Evolutionary conservation across 2,797 vertebrate genomes (phyloP), one percentile per base, ranked within the genome.

Genomic region (Triplophysa yarkandensis): DNA sequence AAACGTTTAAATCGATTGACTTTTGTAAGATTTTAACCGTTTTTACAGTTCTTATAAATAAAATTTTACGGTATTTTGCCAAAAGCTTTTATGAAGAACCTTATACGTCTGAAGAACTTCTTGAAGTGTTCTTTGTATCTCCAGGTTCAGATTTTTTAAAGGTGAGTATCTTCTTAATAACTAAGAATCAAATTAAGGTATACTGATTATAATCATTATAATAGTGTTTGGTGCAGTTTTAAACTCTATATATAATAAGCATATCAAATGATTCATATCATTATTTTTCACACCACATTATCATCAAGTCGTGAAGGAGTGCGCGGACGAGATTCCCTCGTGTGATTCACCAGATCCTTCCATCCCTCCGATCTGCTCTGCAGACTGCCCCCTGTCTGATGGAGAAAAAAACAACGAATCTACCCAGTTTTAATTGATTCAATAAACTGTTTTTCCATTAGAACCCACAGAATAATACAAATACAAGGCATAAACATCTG

Each of bases 361-460:
- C 91, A 92, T 17, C 19, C 28, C 1, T 88, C 83, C 0, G 84
- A 80, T 71, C 16, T 86, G 80, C 88, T 87, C 86, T 90, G 86
- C 21, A 92, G 85, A 32, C 71, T 13, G 5, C 55, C 83, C 6
- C 85, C 88, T 6, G 77, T 86, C 92, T 83, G 14, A 68, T 16
- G 34, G 30, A 68, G 30, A 28, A 9, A 25, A 3, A 44, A 16
- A 55, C 1, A 17, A 25, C 16, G 6, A 23, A 43, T 39, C 6
- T 0, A 43, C 19, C 19, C n/a, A n/a, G n/a, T n/a, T n/a, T n/a
- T n/a, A n/a, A 36, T 36, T 36, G 34, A 36, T 36, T 10, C 10
- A 9, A 36, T 36, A 36, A 36, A 36, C 34, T 30, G 30, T 30
- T 30, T 30, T 30, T 30, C 6, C 30, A 3, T 30, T 36, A 2